Evolutionary conservation across 2,888 invertebrate species (phyloP), one percentile per base, ranked within the genome.

Genomic region (Chaetoderma sp.): DNA sequence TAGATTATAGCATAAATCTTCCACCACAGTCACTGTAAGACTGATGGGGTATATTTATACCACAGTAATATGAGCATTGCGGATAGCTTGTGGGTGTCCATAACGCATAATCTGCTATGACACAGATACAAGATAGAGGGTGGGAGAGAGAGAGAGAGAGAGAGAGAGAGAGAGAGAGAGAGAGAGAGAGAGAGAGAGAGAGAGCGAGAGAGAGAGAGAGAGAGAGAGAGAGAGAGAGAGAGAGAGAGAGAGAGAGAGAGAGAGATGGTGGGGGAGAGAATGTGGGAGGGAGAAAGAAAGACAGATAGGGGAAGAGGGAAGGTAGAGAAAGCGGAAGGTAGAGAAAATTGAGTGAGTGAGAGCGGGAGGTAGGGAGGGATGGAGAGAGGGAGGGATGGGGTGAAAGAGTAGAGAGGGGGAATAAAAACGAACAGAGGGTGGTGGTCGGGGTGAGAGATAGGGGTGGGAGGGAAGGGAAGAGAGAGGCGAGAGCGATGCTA

Each of bases 301-400:
- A 39, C 10, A 49, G 42, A 10, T 27, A 6, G 23, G 27, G n/a
- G 45, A 44, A 32, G 10, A 30, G 4, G 49, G 23, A 47, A 1
- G 39, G 50, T 49, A 16, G 23, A 39, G 39, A 2, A 36, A 27
- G 30, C 39, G 13, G 2, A 28, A 32, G 32, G 28, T 30, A 25
- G 25, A 16, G 18, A 49, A 21, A 47, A 10, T n/a, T 25, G 16
- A 39, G 50, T 39, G 18, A 30, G 32, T 27, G 60, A 60, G 33
- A 32, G n/a, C 25, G 60, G 28, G 16, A 28, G 32, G 30, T 18
- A 28, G 30, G 16, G 28, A 39, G 54, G 28, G 30, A 32, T n/a
- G 42, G 61, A 52, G n/a, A 49, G 33, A 42, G 54, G 54, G 47
- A 49, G 33, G 54, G 52, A 61, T 16, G 36, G 33, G 44, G 54